These are phyloP conservation scores for Lutjanus erythropterus DNA, from an alignment of 2,113 vertebrate species.

Conservation along the genomic window DNA sequence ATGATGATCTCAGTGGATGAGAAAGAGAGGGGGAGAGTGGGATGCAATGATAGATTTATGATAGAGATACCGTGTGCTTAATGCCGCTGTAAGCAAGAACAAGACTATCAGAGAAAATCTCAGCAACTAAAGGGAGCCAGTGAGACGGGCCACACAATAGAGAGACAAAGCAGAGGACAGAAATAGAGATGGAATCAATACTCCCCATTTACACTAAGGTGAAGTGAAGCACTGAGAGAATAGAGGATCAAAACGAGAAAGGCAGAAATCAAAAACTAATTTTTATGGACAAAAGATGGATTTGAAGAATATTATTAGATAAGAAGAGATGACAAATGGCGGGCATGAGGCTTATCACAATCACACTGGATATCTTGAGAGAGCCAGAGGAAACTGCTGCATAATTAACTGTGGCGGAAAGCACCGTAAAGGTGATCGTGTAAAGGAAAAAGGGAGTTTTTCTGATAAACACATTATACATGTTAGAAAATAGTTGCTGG, in stretches of 20 bases:
- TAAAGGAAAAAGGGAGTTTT: too few species aligned
- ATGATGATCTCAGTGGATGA: slow-evolving; percentile 65
- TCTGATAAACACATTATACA: too few species aligned
- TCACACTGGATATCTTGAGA: slow-evolving; percentile 43
- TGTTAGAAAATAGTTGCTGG: too few species aligned
- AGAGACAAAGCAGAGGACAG: slow-evolving; percentile 51
- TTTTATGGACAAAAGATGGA: slow-evolving; percentile 72
- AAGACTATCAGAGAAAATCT: slow-evolving; percentile 64
- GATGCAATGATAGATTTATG: slow-evolving; percentile 75
- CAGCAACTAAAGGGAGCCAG: slow-evolving; percentile 47
- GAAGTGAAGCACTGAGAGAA: slow-evolving; percentile 49
- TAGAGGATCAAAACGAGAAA: slow-evolving; percentile 56
- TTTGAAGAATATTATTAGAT: slow-evolving; percentile 69
- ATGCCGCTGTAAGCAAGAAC: slow-evolving; percentile 72
- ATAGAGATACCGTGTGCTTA: slow-evolving; percentile 66
- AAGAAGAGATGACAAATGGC: slow-evolving; percentile 46
- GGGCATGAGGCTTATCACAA: slow-evolving; percentile 39
- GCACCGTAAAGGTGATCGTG: slow-evolving; percentile 2
- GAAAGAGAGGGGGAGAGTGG: slow-evolving; percentile 50
- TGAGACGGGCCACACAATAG: slow-evolving; percentile 53
- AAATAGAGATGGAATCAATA: slow-evolving; percentile 75
- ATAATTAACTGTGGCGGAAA: slow-evolving; percentile 35
- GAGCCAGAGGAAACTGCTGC: slow-evolving; percentile 24
- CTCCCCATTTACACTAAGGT: slow-evolving; percentile 49
- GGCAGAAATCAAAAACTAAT: slow-evolving; percentile 70